Evolutionary conservation across 2,888 invertebrate genomes (phyloP), one percentile per base, ranked within the genome.

Genomic region (Drosophila silvestris): DNA sequence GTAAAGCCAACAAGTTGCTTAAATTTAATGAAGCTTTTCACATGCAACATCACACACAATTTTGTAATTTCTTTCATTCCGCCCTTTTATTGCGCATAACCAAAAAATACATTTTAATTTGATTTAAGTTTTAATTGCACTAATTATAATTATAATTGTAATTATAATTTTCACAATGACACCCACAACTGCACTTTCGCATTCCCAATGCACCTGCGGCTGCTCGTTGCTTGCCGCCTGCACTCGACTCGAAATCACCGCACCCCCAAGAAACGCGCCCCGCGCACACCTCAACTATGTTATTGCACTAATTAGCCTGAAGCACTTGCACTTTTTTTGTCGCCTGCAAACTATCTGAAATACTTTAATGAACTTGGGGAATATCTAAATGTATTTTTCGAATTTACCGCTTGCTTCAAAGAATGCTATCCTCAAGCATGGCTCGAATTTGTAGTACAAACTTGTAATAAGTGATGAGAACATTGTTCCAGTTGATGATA

Each of bases 11-110:
- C 51, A 58, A 47, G 58, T 70, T 62, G 60, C 53, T 64, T 30
- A 54, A 77, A 65, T 77, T 78, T 61, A 83, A 84, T 81, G 77
- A 79, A 75, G 79, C 70, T 78, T 77, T 86, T 82, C 77, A 86
- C 85, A 84, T 85, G 89, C 89, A 77, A 77, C 79, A 72, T 59
- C 58, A 59, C 56, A 60, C 57, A 63, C 54, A 61, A 67, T 69
- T 70, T 63, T 71, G 47, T 58, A 14, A 66, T 73, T 73, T 76
- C 51, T 60, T 73, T 71, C 39, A 69, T 47, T 58, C 39, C 61
- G 16, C 51, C 39, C 62, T 30, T 71, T 61, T 53, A 52, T 61
- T 70, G 62, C 33, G 51, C 62, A 51, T 30, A 52, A 14, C 35
- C 37, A 44, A 10, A 58, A 53, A 57, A 47, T 51, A 53, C 58